A percentile compares a stretch with the other conserved stretches of the same genome.
Conservation (phyloP, 2,113 vertebrate species). For the Mesoclemmys tuberculata region DNA sequence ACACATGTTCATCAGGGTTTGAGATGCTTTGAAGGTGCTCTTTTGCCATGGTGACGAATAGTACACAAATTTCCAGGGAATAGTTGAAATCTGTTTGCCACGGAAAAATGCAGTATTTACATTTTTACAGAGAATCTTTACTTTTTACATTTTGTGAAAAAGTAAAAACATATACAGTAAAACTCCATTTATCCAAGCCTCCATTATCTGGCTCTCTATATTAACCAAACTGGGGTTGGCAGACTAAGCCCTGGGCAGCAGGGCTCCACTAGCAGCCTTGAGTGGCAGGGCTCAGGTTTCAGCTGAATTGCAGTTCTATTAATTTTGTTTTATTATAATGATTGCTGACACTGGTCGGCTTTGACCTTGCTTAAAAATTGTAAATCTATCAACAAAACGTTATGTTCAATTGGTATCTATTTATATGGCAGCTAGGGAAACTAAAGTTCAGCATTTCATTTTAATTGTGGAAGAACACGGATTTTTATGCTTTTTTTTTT, state of each 20-base stretch:
- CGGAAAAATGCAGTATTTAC: not conserved
- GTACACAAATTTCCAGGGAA: not conserved
- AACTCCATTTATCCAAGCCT: not conserved
- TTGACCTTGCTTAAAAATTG: not conserved
- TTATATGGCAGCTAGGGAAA: not conserved
- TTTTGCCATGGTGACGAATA: not conserved
- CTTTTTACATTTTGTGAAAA: not conserved
- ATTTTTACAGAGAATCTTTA: not conserved
- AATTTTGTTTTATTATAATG: not conserved
- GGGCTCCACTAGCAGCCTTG: not conserved
- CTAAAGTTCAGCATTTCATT: not conserved
- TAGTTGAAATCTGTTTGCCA: not conserved
- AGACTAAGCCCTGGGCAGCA: not conserved
- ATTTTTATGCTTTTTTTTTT: not conserved
- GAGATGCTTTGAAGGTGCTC: not conserved
- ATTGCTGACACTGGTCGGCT: not conserved
- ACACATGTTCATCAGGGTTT: not conserved
- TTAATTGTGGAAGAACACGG: not conserved
- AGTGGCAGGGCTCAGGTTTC: too few relatives aligned
- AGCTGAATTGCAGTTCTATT: not conserved
- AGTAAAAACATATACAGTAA: not conserved
- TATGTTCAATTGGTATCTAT: not conserved
- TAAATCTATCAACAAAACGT: not conserved
- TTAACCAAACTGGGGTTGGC: not conserved
- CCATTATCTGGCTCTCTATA: not conserved